Base-by-base conservation (phyloP, 2,797 vertebrate genomes). In the Miichthys miiuy region DNA sequence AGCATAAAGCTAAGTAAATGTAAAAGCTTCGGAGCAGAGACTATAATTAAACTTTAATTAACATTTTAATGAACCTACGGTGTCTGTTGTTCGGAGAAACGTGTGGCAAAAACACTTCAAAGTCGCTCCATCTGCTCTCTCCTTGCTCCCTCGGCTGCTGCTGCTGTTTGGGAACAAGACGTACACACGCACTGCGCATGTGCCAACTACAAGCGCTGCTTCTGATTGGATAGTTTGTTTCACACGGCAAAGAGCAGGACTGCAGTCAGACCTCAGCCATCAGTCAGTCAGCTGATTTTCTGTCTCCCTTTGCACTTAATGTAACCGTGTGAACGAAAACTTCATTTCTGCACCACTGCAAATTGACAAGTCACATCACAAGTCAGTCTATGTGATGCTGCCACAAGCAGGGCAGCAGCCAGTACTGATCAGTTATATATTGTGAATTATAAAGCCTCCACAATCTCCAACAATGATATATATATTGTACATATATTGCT, bases 141-240 rank as follows among this genome's bases (percentile, higher is more conserved):
- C 42, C n/a, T n/a, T 9, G 8, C 6, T 44, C 52, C 11, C 21
- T 27, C 16, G 1, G 38, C 44, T 67, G 68, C 57, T 38, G 34
- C 34, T 9, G 34, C 8, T 30, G 30, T 52, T 63, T 12, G 23
- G 62, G 55, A 60, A 80, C 76, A 82, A 17, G 14, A 27, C 50
- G 63, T 58, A n/a, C 70, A 14, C 4, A 1, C 6, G 10, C 16
- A 80, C 72, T 87, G 85, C 91, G 91, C 92, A 90, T 89, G 92
- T 10, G 84, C 66, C 0, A 0, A 1, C 0, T 5, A 0, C 44
- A 73, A 5, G 2, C n/a, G 4, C 51, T 0, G 0, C 42, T 8
- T 73, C 0, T 84, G 85, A 91, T 92, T 91, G 87, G 91, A 68
- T 23, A 5, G 4, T 12, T 10, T 12, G 67, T 30, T 50, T 48